Evolutionary conservation across 2,888 invertebrate genomes (phyloP), one percentile per base, ranked within the genome.

Genomic region (Eupithecia subumbrata): DNA sequence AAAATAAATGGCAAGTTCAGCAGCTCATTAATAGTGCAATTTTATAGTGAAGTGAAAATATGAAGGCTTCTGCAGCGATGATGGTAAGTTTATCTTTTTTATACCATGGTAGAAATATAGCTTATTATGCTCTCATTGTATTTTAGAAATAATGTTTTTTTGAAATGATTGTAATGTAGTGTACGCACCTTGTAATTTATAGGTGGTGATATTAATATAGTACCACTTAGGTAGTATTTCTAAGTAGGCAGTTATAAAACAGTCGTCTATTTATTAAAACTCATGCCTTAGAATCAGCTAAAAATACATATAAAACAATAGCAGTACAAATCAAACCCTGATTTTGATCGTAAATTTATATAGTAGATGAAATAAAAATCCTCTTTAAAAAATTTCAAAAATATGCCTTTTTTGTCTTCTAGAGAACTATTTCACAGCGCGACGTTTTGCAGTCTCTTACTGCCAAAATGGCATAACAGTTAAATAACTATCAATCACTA

Each of bases 41-140:
- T 73, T 79, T 71, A 74, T 67, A 77, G 86, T 87, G 81, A 82
- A 82, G 78, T 80, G 73, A 74, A 79, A 84, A 82, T 81, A 90
- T 91, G 91, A 89, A 87, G 82, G 83, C 83, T 82, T 84, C 85
- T 60, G 83, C 83, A 74, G 87, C 88, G 88, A 84, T 84, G 0
- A 45, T 74, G 77, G 77, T 77, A 63, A 74, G 74, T 75, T 43
- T 43, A 34, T 8, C 18, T 22, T 40, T 1, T 34, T 40, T 67
- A 8, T 14, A 40, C 22, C 40, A 40, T 14, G 2, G 22, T 40
- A 22, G n/a, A 12, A 25, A 37, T 5, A 2, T 22, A 22, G 18
- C 7, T 12, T 40, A 4, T 37, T 66, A 18, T 66, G 52, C 52
- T 52, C 11, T 56, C 56, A 14, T 40, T n/a, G 11, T 67, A 37